Conservation (phyloP, 2,113 vertebrate genomes). For the Rhinoptilus africanus region DNA sequence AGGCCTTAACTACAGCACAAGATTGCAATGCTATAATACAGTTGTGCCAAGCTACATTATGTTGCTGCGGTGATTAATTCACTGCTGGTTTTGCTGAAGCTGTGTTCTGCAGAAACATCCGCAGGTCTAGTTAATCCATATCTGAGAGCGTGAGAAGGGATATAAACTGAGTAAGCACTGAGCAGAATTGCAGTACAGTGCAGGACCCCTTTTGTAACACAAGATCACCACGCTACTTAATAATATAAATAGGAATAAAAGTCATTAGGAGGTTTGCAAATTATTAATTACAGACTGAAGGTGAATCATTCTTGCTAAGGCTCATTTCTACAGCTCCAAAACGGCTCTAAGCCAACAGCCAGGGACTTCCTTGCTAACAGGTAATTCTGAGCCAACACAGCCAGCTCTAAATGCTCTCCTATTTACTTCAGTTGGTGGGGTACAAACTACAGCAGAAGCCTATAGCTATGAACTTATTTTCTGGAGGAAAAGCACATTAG, state of each 20-base stretch:
- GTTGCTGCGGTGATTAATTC: conserved; percentile 32
- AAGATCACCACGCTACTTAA: background rate
- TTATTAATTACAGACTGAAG: background rate
- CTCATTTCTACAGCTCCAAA: background rate
- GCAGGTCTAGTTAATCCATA: background rate
- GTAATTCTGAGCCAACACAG: background rate
- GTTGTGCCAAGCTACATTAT: background rate
- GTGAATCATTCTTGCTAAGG: background rate
- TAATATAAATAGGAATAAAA: background rate
- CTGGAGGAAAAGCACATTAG: background rate
- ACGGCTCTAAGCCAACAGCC: background rate
- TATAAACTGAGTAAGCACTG: background rate
- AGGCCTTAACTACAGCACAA: background rate
- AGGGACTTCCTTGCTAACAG: background rate
- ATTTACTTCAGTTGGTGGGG: background rate
- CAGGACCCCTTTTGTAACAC: background rate
- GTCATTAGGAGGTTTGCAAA: background rate
- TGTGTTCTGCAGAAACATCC: background rate
- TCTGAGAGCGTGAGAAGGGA: background rate
- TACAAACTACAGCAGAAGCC: background rate
- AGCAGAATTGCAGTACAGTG: background rate
- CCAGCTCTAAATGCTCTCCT: background rate
- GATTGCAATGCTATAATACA: background rate
- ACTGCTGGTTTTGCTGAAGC: conserved; percentile 20
- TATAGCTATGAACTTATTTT: background rate